These are phyloP conservation scores for Noturus placidus DNA, from an alignment of 2,113 vertebrate species.

Conservation along the genomic window DNA sequence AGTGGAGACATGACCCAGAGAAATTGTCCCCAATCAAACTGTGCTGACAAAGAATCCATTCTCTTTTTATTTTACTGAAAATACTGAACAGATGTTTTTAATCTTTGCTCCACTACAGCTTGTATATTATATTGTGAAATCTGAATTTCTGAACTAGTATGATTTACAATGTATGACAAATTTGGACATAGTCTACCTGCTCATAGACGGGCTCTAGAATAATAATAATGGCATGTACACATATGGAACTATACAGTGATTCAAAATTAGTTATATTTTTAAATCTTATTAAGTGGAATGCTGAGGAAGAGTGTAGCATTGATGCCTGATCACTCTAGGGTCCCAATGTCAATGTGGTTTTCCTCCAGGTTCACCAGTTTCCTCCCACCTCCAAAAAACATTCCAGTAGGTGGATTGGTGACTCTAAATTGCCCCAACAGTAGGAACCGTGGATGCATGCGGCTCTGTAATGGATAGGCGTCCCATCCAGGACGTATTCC, in stretches of 20 bases:
- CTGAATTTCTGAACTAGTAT: neutral
- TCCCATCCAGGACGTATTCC: neutral
- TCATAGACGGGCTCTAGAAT: neutral
- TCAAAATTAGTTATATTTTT: neutral
- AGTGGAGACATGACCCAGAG: neutral
- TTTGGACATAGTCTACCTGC: neutral
- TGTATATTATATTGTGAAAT: neutral
- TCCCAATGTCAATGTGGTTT: no score
- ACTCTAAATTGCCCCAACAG: neutral
- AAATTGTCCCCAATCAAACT: constrained; percentile 23
- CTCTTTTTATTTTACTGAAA: neutral
- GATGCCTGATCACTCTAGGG: neutral
- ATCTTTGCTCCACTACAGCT: neutral
- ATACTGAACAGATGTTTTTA: constrained; percentile 3
- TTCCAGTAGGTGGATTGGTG: neutral
- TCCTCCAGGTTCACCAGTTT: neutral
- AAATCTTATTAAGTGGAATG: neutral
- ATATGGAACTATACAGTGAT: neutral
- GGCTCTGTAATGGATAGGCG: neutral
- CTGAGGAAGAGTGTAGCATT: neutral
- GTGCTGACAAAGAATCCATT: constrained; percentile 12
- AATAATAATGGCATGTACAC: neutral
- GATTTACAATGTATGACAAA: neutral
- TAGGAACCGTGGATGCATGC: neutral
- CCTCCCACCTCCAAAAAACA: neutral